Evolutionary conservation across 2,113 vertebrate genomes (phyloP).

Genomic region (Engraulis encrasicolus): DNA sequence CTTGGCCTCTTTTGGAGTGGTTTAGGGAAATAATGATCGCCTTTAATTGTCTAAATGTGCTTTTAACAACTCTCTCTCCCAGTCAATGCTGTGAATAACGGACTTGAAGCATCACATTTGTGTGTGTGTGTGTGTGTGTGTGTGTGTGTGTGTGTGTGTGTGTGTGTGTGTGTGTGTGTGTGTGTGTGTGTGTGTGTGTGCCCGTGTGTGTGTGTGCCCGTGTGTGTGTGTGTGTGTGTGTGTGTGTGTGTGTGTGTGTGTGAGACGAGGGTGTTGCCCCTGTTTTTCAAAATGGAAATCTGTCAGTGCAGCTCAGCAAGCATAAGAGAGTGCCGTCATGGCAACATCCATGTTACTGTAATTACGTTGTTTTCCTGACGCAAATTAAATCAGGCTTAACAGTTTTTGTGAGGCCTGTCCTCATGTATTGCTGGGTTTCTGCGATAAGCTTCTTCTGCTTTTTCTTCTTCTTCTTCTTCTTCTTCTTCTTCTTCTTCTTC

Average conservation of each 20-base stretch:
- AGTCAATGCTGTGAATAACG: not conserved
- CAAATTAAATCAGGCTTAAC: constrained; percentile 35
- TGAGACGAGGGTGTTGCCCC: not conserved
- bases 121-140: not conserved
- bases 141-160: not conserved
- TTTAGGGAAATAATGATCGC: not conserved
- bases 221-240: not conserved
- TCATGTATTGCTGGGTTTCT: no score
- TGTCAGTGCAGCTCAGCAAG: not conserved
- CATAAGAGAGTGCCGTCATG: constrained; percentile 24
- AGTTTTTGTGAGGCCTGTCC: not conserved
- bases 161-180: not conserved
- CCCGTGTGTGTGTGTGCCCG: not conserved
- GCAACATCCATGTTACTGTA: constrained; percentile 16
- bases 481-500: not conserved
- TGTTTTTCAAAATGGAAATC: not conserved
- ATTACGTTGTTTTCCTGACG: constrained; percentile 40
- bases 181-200: not conserved
- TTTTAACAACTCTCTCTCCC: constrained; percentile 1
- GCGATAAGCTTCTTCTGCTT: not conserved
- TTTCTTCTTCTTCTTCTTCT: constrained; percentile 1
- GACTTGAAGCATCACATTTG: no score
- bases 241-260: not conserved
- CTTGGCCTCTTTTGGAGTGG: no score
- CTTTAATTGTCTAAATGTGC: not conserved